Base-by-base conservation (phyloP, 2,797 vertebrate species). In the Linurgus olivaceus region DNA sequence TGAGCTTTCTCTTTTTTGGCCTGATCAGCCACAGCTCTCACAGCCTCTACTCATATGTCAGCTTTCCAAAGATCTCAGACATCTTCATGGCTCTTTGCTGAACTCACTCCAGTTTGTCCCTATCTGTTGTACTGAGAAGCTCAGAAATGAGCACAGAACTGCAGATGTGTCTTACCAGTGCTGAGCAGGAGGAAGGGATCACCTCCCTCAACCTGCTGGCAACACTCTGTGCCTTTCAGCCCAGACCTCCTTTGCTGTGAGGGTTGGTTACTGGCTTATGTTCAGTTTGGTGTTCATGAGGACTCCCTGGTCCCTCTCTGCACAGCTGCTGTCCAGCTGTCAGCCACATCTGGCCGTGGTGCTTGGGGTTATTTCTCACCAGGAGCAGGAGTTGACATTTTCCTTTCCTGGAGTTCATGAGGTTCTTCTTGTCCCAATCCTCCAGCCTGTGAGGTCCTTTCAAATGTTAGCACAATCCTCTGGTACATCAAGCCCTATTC, bases 311-410 rank as follows among this genome's bases (percentile, higher is more conserved):
- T 50, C 51, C 31, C 11, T 42, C 31, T 35, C 37, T 23, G 81
- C 51, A 35, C 26, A 50, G 37, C 37, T 50, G 31, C 35, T 57
- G 51, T 31, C 51, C 59, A 42, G 59, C 26, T 50, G 21, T 33
- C 35, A 73, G 42, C 59, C 19, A 11, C 20, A 35, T 13, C 20
- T 57, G 35, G 29, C 20, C 0, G 0, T 31, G 31, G 44, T 57
- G 9, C 26, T 66, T 7, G 14, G 17, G 5, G 3, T 42, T 48
- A 31, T 83, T 57, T 50, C 17, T 66, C 44, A 57, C 14, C 17
- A 58, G 31, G 11, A 48, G 8, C 10, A 40, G 29, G 11, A 50
- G 11, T 9, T 29, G 29, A 50, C 4, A 42, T 35, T 74, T 74
- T 47, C 6, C 7, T 50, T 57, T 50, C 25, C 50, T 35, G 9